These are phyloP conservation scores for Onychomys arenicola DNA, from an alignment of 2,797 vertebrate species.

Conservation along the genomic window DNA sequence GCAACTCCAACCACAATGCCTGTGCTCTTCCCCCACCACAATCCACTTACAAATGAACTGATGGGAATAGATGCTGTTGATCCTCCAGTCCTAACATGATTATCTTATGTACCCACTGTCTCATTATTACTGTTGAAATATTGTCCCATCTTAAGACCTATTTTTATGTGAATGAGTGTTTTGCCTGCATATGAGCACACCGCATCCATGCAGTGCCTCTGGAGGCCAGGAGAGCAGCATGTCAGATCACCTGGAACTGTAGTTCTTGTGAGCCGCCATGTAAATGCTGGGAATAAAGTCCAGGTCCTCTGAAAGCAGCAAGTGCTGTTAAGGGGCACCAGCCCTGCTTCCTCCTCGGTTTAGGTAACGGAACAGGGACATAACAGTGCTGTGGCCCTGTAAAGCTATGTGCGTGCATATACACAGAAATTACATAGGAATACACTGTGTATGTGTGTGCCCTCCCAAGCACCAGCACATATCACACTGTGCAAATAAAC, in stretches of 20 bases:
- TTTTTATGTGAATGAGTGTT: too few relatives aligned
- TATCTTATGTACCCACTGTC: background rate
- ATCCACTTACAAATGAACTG: background rate
- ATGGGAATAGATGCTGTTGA: background rate
- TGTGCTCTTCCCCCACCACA: background rate
- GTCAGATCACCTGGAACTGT: background rate
- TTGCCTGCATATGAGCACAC: background rate
- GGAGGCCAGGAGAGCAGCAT: background rate
- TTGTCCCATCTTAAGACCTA: background rate
- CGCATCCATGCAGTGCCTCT: too few relatives aligned
- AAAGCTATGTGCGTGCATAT: background rate
- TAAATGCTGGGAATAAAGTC: background rate
- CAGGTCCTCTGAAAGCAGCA: background rate
- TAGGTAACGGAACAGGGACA: background rate
- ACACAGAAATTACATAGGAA: background rate
- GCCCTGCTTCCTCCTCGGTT: background rate
- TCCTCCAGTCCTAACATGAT: background rate
- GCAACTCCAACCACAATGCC: background rate
- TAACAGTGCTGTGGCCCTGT: background rate
- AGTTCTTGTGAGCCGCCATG: too few relatives aligned
- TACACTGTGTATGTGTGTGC: background rate
- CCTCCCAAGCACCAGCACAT: background rate
- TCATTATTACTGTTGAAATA: background rate
- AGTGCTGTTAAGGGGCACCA: background rate
- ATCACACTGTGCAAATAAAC: constrained; percentile 1